Base-by-base conservation (phyloP, 2,797 vertebrate species). In the Florisuga fusca region DNA sequence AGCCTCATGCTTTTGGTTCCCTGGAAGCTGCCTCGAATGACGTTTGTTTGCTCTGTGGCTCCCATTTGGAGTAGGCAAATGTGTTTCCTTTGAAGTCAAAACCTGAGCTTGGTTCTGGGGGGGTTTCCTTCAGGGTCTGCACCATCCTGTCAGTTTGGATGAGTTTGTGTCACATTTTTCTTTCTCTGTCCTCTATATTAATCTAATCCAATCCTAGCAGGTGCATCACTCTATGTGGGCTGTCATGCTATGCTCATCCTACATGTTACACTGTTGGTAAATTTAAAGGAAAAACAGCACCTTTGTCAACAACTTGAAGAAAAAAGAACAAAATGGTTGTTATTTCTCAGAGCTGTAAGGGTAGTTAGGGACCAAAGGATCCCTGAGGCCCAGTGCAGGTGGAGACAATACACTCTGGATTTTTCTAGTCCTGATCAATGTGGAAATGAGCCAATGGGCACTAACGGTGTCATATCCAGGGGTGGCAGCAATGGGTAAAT, bases 81-180 rank as follows among this genome's bases (percentile, higher is more conserved):
- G 29, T 31, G 3, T 46, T 77, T 74, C 10, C 50, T 26, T 5
- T 0, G 10, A 34, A n/a, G 18, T 51, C 19, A 62, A 20, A 71
- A 21, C 51, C 23, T 55, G 3, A 27, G 8, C 1, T 0, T 20
- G 8, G 6, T 54, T 68, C 54, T 68, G 31, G 36, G 26, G 26
- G 0, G 7, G 12, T 64, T 72, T 64, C 17, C 26, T 72, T 31
- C 31, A 54, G 54, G 13, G 4, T 0, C 21, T 48, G 16, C 45
- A 78, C 79, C 1, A 0, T 72, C 17, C 33, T 36, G 53, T 5
- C 73, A 62, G 38, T 0, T 0, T 6, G 26, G 62, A 21, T 2
- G 15, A 17, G 8, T 51, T 23, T 61, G 29, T 55, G 22, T 61
- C 41, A 19, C 13, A 2, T 66, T 55, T 83, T 26, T 3, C 20